Conservation (phyloP, 2,888 invertebrate species). For the Eupeodes luniger region DNA sequence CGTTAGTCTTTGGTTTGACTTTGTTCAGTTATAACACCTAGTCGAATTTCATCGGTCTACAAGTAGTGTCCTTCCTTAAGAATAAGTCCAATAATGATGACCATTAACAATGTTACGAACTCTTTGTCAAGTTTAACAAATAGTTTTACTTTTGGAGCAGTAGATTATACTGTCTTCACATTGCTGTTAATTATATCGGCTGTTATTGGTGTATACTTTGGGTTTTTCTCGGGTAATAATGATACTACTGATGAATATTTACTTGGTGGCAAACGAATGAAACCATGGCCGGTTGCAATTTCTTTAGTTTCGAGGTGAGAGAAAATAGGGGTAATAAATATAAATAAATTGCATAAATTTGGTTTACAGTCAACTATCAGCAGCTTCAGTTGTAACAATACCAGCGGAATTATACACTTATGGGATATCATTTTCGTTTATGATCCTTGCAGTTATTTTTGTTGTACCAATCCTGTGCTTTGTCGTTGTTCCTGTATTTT, state of each 20-base stretch:
- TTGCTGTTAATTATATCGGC: conserved; percentile 84
- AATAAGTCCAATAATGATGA: conserved; percentile 3
- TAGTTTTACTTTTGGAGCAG: conserved; percentile 57
- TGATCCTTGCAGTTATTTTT: conserved; percentile 81
- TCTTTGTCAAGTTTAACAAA: not conserved
- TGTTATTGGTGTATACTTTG: conserved; percentile 85
- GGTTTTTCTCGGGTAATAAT: conserved; percentile 82
- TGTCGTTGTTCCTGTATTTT: conserved; percentile 84
- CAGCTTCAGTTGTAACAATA: conserved; percentile 84
- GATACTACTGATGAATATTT: conserved; percentile 83
- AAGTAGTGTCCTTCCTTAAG: not conserved
- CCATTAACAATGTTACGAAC: conserved; percentile 8
- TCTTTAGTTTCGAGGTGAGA: conserved; percentile 85
- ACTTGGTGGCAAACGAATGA: conserved; percentile 85
- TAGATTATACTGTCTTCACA: conserved; percentile 85
- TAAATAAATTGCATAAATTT: not conserved
- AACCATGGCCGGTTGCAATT: conserved; percentile 86
- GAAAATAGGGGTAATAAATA: conserved; percentile 61
- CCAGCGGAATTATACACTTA: conserved; percentile 85
- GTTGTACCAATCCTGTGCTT: conserved; percentile 78
- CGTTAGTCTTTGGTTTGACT: no score
- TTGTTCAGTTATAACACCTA: not conserved
- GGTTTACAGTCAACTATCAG: conserved; percentile 83
- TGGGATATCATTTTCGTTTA: conserved; percentile 83
- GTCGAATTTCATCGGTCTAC: not conserved